These are phyloP conservation scores for Petrosia ficiformis DNA, from an alignment of 37 sponge, comb jelly and placozoan genomes.

Conservation along the genomic window DNA sequence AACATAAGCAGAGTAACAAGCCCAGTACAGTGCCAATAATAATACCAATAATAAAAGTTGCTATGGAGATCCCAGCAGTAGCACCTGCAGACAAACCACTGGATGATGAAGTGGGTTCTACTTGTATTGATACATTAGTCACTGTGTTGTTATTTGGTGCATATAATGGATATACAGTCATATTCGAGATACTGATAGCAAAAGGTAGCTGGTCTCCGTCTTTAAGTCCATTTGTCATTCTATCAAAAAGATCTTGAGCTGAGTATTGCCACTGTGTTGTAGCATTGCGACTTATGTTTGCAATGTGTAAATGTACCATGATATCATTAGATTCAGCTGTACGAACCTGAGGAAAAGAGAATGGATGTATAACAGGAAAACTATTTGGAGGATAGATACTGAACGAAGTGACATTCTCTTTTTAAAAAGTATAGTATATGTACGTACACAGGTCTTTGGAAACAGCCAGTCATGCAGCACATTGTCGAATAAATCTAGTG, in stretches of 20 bases:
- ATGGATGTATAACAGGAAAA: background rate
- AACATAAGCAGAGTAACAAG: too few species aligned
- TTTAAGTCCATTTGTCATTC: background rate
- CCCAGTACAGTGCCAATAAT: slow-evolving; percentile 5
- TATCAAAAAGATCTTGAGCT: background rate
- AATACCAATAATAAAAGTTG: slow-evolving; percentile 12
- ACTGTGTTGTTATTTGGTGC: too few species aligned
- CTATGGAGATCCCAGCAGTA: slow-evolving; percentile 17
- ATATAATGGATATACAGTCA: too few species aligned
- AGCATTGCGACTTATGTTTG: slow-evolving; percentile 22
- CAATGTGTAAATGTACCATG: slow-evolving; percentile 18
- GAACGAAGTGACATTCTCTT: too few species aligned
- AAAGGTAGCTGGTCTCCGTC: background rate
- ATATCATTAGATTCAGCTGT: background rate
- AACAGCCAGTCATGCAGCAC: too few species aligned
- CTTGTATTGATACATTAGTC: too few species aligned
- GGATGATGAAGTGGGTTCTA: too few species aligned
- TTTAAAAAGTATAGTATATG: too few species aligned
- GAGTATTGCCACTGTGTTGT: background rate
- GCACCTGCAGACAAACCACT: slow-evolving; percentile 10
- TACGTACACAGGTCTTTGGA: too few species aligned
- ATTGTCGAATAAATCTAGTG: too few species aligned
- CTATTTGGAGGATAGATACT: too few species aligned
- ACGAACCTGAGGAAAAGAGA: background rate
- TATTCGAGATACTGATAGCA: too few species aligned